phyloP scores from a whole-genome alignment of 2,113 vertebrate genomes.

The Oryzias curvinotus region DNA sequence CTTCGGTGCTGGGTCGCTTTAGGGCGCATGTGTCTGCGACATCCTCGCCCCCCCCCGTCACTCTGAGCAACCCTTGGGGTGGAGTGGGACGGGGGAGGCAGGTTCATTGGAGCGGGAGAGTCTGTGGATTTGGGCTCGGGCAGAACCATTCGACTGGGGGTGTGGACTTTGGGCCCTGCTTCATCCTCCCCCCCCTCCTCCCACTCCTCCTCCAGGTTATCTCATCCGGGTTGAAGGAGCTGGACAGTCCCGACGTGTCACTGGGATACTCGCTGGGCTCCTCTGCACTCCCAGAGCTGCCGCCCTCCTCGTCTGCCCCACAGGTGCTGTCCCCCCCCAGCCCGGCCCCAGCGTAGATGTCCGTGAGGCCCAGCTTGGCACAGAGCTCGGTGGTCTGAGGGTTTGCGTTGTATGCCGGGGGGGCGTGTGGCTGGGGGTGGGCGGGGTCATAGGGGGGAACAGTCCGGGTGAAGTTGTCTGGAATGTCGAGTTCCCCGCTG shows the following conservation, averaged over 20 bases:
- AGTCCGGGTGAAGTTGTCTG: slow-evolving; percentile 88
- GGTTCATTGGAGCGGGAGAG: slow-evolving; percentile 53
- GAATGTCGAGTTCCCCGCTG: slow-evolving; percentile 84
- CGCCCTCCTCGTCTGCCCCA: slow-evolving; percentile 74
- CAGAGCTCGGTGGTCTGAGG: slow-evolving; percentile 96
- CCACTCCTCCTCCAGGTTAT: slow-evolving; percentile 80
- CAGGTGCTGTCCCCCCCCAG: slow-evolving; percentile 56
- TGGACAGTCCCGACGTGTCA: slow-evolving; percentile 85
- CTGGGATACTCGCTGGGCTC: slow-evolving; percentile 90
- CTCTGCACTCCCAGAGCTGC: slow-evolving; percentile 80
- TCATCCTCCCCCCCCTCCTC: slow-evolving; percentile 51
- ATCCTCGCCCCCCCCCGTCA: slow-evolving; percentile 9
- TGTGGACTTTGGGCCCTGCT: slow-evolving; percentile 24
- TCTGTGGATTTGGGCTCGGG: slow-evolving; percentile 69
- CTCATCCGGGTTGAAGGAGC: slow-evolving; percentile 92
- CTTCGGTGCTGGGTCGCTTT: slow-evolving; percentile 83
- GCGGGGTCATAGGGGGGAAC: slow-evolving; percentile 82
- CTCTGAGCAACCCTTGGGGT: slow-evolving; percentile 52
- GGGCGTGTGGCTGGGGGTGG: slow-evolving; percentile 74
- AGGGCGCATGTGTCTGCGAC: slow-evolving; percentile 53
- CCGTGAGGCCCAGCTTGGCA: slow-evolving; percentile 86
- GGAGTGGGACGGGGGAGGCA: slow-evolving; percentile 74
- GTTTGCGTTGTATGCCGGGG: slow-evolving; percentile 81
- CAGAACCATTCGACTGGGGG: slow-evolving; percentile 70
- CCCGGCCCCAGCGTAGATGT: slow-evolving; percentile 83